Evolutionary conservation across 2,113 vertebrate genomes (phyloP).

Genomic region (Capreolus pygargus): DNA sequence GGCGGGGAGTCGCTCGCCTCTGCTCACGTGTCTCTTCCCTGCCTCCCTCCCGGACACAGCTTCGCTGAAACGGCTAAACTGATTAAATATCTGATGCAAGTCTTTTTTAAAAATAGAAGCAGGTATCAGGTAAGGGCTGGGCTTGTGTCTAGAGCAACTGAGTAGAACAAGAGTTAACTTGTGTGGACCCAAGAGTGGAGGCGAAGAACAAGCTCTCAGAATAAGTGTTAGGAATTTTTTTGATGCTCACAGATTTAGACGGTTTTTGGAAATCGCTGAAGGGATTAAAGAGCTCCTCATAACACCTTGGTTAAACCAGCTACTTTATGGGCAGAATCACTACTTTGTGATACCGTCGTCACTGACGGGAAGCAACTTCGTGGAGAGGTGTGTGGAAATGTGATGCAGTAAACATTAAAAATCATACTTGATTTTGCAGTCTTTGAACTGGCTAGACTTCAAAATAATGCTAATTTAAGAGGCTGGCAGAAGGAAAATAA

Average conservation of each 20-base stretch:
- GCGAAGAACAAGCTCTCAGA: neutral
- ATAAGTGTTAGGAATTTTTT: neutral
- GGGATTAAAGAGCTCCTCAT: neutral
- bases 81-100: neutral
- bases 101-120: neutral
- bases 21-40: no score
- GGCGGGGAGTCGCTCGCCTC: neutral
- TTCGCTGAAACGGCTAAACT: neutral
- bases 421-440: neutral
- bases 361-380: neutral
- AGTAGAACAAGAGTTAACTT: neutral
- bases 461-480: neutral
- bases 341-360: neutral
- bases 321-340: neutral
- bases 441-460: slow-evolving; percentile 28
- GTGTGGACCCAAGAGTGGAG: neutral
- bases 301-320: neutral
- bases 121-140: neutral
- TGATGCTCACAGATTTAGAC: neutral
- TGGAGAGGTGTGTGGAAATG: neutral
- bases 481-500: neutral
- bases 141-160: neutral
- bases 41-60: neutral
- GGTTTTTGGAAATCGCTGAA: neutral
- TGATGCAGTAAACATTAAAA: neutral